Evolutionary conservation across 2,888 invertebrate genomes (phyloP), one percentile per base, ranked within the genome.

Genomic region (Pyrrhia umbra): DNA sequence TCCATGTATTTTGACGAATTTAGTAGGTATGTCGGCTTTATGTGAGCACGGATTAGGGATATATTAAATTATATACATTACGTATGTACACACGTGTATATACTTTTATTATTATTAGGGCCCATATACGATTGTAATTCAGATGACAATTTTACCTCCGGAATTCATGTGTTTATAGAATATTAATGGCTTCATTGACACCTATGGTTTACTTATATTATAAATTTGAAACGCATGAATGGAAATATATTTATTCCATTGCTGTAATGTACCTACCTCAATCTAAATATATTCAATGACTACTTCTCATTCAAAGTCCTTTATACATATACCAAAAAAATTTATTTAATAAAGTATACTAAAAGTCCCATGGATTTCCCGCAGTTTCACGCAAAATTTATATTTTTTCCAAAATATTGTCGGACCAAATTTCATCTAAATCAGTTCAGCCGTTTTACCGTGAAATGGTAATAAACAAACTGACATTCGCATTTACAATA

Each of bases 151-250:
- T 13, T 13, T 13, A n/a, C 34, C 34, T 34, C 13, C 34, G 34
- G n/a, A 25, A 23, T 10, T 68, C 20, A 42, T 21, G 54, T 57
- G 59, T 43, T 20, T 20, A 0, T 27, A 55, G 77, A 73, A 65
- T 77, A 56, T 56, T 39, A 34, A 68, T 64, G 0, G 52, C 15
- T 50, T 45, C 18, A 42, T 69, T 27, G 6, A 30, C 0, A 21
- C 8, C n/a, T 9, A 4, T 65, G 15, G 1, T 21, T 34, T 49
- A 9, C 8, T 16, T 15, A 21, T 6, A 13, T 18, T 23, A n/a
- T 3, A 10, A n/a, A 23, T 6, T 45, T 23, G 13, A 8, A n/a
- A n/a, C n/a, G 45, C 23, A 45, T 45, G n/a, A 23, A 23, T n/a
- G 34, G n/a, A n/a, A 34, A 34, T 34, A 34, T 34, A 34, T n/a